Evolutionary conservation across 2,888 invertebrate species (phyloP).

Genomic region (Terebella lapidaria): DNA sequence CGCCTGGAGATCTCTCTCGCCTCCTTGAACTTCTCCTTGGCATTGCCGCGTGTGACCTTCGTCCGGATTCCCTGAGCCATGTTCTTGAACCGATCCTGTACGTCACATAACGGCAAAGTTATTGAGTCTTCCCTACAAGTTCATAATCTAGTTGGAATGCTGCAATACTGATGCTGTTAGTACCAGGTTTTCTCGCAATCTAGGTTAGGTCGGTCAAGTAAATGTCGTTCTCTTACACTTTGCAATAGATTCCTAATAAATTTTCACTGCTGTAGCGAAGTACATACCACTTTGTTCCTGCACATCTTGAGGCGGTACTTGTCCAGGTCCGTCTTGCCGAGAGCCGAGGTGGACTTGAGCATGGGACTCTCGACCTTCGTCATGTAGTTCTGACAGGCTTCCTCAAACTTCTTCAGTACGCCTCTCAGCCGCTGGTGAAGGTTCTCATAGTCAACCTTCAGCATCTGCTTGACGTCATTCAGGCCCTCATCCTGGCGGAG

Average conservation of each 20-base stretch:
- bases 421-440: slow-evolving; percentile 18
- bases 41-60: slow-evolving; percentile 8
- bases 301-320: slow-evolving; percentile 23
- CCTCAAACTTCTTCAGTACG: slow-evolving; percentile 17
- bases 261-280: too few relatives aligned
- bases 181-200: too few relatives aligned
- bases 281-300: slow-evolving; percentile 22
- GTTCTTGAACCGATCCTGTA: slow-evolving; percentile 14
- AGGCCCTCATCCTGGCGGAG: slow-evolving; percentile 23
- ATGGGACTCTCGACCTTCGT: slow-evolving; percentile 15
- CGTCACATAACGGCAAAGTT: too few relatives aligned
- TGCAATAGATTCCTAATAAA: too few relatives aligned
- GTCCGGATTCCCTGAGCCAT: slow-evolving; percentile 6
- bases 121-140: too few relatives aligned
- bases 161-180: too few relatives aligned
- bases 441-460: slow-evolving; percentile 12
- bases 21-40: slow-evolving; percentile 12
- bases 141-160: too few relatives aligned
- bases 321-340: slow-evolving; percentile 29
- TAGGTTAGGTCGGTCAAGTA: too few relatives aligned
- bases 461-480: slow-evolving; percentile 21
- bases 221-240: too few relatives aligned
- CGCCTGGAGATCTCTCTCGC: slow-evolving; percentile 7
- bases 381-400: slow-evolving; percentile 19
- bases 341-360: slow-evolving; percentile 19